Conservation (phyloP, 2,888 invertebrate species). For the Lymantria monacha region DNA sequence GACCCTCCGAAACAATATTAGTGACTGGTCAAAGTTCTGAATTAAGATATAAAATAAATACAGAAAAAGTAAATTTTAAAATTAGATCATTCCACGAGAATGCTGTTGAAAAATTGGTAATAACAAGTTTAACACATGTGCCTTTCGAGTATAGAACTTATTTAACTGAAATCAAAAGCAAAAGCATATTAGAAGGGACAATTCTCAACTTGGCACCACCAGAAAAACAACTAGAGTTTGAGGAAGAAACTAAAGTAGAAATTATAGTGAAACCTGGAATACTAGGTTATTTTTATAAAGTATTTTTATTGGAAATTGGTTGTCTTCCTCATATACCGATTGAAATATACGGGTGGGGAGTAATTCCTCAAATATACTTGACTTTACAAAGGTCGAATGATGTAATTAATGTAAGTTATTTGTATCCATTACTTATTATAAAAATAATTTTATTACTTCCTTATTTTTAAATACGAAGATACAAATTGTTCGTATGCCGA, state of each 20-base stretch:
- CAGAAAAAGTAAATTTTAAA: slow-evolving; percentile 64
- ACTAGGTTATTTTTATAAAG: slow-evolving; percentile 77
- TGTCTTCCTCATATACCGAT: slow-evolving; percentile 78
- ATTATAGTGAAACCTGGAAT: slow-evolving; percentile 79
- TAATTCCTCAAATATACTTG: slow-evolving; percentile 82
- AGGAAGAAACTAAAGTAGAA: slow-evolving; percentile 60
- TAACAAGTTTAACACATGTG: slow-evolving; percentile 77
- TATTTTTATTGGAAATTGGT: slow-evolving; percentile 76
- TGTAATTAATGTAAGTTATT: background rate
- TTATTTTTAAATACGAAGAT: no score
- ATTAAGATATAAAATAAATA: slow-evolving; percentile 74
- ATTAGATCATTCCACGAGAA: slow-evolving; percentile 69
- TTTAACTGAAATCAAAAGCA: slow-evolving; percentile 50
- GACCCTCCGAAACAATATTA: slow-evolving; percentile 75
- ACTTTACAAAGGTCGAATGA: slow-evolving; percentile 61
- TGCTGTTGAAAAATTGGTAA: slow-evolving; percentile 53
- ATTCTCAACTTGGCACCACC: slow-evolving; percentile 71
- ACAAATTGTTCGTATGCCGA: no score
- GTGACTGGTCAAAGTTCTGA: slow-evolving; percentile 78
- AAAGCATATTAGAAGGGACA: slow-evolving; percentile 62
- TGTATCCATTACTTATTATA: no score
- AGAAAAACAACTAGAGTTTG: slow-evolving; percentile 61
- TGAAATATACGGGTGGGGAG: slow-evolving; percentile 80
- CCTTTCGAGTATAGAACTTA: slow-evolving; percentile 70
- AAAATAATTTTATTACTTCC: no score